A percentile compares a stretch with the other conserved stretches of the same genome.
phyloP scores from a whole-genome alignment of 1,140 invertebrate genomes.

The Ceratina japonica region DNA sequence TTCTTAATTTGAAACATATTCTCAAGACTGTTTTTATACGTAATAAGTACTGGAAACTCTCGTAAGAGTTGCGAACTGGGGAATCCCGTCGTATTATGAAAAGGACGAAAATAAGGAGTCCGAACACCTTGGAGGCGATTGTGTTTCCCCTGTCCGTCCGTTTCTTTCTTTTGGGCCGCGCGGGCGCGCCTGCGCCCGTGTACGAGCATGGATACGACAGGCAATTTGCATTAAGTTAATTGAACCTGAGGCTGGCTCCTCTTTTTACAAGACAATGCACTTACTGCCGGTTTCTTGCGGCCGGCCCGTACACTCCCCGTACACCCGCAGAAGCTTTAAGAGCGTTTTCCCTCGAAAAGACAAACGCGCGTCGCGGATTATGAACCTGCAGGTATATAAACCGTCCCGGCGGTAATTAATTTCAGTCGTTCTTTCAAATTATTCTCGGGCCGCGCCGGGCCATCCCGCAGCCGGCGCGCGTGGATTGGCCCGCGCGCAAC shows the following conservation, averaged over 20 bases:
- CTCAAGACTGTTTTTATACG: not conserved
- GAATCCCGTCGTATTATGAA: not conserved
- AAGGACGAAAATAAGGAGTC: not conserved
- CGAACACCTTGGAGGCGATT: constrained; percentile 53
- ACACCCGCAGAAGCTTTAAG: constrained; percentile 53
- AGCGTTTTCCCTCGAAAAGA: constrained; percentile 60
- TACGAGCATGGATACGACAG: constrained; percentile 57
- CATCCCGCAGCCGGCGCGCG: no score
- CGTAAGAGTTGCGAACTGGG: no score
- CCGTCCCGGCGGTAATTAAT: constrained; percentile 65
- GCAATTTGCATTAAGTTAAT: constrained; percentile 66
- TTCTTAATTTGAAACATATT: no score
- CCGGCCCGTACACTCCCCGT: constrained; percentile 8
- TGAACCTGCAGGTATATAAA: constrained; percentile 59
- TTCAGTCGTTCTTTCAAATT: constrained; percentile 60
- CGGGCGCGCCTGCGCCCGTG: constrained; percentile 5
- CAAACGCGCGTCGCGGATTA: constrained; percentile 66
- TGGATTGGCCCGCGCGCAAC: constrained; percentile 46
- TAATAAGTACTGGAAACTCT: not conserved
- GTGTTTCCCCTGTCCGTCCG: constrained; percentile 39
- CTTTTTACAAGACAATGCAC: constrained; percentile 65
- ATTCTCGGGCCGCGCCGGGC: constrained; percentile 50
- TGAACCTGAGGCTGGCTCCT: constrained; percentile 52
- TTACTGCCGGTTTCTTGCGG: constrained; percentile 57
- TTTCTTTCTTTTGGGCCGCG: constrained; percentile 6